Base-by-base conservation (phyloP, 2,113 vertebrate genomes). In the Picathartes gymnocephalus region DNA sequence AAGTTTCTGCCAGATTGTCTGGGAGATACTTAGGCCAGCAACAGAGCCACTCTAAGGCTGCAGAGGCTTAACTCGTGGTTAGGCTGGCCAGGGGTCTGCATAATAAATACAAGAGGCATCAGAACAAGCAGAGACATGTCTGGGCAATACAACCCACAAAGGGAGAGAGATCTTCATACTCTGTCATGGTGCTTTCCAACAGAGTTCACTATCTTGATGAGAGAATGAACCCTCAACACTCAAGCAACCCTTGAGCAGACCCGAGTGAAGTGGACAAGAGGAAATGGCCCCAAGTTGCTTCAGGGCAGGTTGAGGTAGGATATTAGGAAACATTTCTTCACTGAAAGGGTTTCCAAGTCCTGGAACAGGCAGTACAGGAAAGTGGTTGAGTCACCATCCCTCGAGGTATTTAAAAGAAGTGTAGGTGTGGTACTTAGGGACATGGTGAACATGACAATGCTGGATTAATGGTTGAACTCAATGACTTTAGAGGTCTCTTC, bases 191-290 rank as follows among this genome's bases (percentile, higher is more conserved):
- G 24, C 28, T 78, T 81, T 65, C 64, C n/a, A 60, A 6, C 3
- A 33, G 20, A 45, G 7, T 11, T 47, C 19, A 54, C 15, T 44
- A 70, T 17, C 7, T 2, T 10, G 24, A 39, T 13, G 15, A 69
- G 27, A 25, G 31, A 72, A 3, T 5, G 10, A 76, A 28, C 9
- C 30, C 42, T 48, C 4, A 1, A 27, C 45, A 27, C 3, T 6
- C 15, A 25, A 40, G 45, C 28, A 80, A 15, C 0, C 10, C 12
- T 37, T 62, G 40, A 65, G 58, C n/a, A 76, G n/a, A 39, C 13
- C 20, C 57, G 58, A 71, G 31, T 0, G 0, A 47, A 60, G 11
- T 1, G 5, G 20, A n/a, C 13, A 21, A 39, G 24, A 53, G 20
- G 24, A 81, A 53, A 68, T 40, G 20, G 24, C 24, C 44, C 27